A percentile compares a stretch with the other conserved stretches of the same genome.
These are phyloP conservation scores for Malacosoma neustria DNA, from an alignment of 2,888 invertebrate species.

Conservation along the genomic window DNA sequence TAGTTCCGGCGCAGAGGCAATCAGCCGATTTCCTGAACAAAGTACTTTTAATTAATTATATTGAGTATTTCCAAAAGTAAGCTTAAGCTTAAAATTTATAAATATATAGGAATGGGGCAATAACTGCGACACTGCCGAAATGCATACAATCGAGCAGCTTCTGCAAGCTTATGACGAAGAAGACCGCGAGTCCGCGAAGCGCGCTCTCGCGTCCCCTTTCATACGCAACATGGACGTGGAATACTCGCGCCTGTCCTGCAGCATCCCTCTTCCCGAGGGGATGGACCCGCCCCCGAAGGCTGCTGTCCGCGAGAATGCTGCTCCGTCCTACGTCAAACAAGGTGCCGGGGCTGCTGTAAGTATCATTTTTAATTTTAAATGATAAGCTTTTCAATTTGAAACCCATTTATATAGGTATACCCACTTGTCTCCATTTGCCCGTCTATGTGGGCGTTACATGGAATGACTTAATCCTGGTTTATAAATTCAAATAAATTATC, in stretches of 20 bases:
- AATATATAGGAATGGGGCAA: conserved; percentile 82
- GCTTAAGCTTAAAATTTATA: neutral
- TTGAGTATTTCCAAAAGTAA: too few relatives aligned
- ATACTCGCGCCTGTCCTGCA: conserved; percentile 77
- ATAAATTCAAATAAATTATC: too few relatives aligned
- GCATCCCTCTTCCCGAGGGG: conserved; percentile 43
- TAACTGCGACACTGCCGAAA: conserved; percentile 88
- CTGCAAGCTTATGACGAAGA: conserved; percentile 90
- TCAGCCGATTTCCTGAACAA: neutral
- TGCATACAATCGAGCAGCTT: conserved; percentile 85
- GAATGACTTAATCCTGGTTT: too few relatives aligned
- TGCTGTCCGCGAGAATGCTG: conserved; percentile 79
- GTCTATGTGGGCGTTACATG: too few relatives aligned
- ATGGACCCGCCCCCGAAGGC: conserved; percentile 70
- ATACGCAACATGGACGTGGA: conserved; percentile 95
- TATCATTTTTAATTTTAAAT: too few relatives aligned
- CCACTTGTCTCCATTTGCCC: too few relatives aligned
- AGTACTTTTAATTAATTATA: too few relatives aligned
- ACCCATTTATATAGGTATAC: too few relatives aligned
- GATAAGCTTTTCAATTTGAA: too few relatives aligned
- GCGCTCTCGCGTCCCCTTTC: conserved; percentile 86
- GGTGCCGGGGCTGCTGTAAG: conserved; percentile 15
- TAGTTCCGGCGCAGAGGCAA: too few relatives aligned
- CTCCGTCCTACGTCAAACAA: conserved; percentile 75
- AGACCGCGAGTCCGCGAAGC: conserved; percentile 85